A percentile compares a stretch with the other conserved stretches of the same genome.
Conservation (phyloP, 1,140 invertebrate genomes). For the Ceratoteleas bidentatus region DNA sequence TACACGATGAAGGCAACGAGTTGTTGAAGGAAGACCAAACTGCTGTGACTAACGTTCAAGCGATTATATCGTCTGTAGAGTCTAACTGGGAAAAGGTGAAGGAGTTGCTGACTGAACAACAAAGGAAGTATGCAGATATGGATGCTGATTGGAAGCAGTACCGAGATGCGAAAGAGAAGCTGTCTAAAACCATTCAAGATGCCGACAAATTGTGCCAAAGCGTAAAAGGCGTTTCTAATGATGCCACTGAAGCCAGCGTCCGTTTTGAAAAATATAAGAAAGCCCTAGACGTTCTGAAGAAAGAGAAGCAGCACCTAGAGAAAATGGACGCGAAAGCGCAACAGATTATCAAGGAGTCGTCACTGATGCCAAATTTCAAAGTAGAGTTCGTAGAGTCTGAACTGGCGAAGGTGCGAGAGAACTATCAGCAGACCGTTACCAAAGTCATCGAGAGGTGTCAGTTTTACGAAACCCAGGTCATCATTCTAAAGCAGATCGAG, state of each 20-base stretch:
- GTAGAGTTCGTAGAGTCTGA: slow-evolving; percentile 85
- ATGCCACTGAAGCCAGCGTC: slow-evolving; percentile 83
- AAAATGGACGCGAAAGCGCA: slow-evolving; percentile 88
- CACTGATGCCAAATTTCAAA: slow-evolving; percentile 89
- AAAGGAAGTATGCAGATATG: slow-evolving; percentile 87
- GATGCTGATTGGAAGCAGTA: slow-evolving; percentile 89
- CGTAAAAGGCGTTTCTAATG: slow-evolving; percentile 84
- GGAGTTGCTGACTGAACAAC: slow-evolving; percentile 87
- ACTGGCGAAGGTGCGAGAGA: slow-evolving; percentile 83
- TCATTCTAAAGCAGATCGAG: slow-evolving; percentile 95
- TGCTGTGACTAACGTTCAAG: slow-evolving; percentile 89
- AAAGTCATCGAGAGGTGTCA: slow-evolving; percentile 87
- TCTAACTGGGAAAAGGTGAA: slow-evolving; percentile 90
- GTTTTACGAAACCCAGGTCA: slow-evolving; percentile 91
- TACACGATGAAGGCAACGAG: slow-evolving; percentile 87
- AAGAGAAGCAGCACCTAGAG: slow-evolving; percentile 88
- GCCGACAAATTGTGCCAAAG: slow-evolving; percentile 84
- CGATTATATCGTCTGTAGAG: slow-evolving; percentile 87
- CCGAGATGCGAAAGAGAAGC: slow-evolving; percentile 85
- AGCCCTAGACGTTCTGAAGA: slow-evolving; percentile 87
- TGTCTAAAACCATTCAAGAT: slow-evolving; percentile 86
- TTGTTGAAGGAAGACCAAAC: slow-evolving; percentile 91
- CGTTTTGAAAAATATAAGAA: slow-evolving; percentile 88
- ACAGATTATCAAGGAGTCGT: slow-evolving; percentile 86
- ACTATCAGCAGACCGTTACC: slow-evolving; percentile 89